A percentile compares a stretch with the other conserved stretches of the same genome.
These are phyloP conservation scores for Boulengeromyrus knoepffleri DNA, from an alignment of 2,113 vertebrate species.

Conservation along the genomic window DNA sequence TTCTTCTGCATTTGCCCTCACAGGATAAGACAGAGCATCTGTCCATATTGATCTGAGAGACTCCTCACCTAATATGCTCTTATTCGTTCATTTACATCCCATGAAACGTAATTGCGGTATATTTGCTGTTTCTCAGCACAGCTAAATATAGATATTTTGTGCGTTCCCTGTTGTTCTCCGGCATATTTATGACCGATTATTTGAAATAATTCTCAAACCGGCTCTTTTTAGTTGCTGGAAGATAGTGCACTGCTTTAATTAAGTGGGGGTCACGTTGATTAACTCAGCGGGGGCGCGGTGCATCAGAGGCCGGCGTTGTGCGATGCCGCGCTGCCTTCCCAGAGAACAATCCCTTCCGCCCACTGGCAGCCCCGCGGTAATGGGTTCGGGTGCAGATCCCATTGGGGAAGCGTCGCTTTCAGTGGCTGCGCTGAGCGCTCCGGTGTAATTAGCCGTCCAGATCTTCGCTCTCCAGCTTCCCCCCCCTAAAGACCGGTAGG, in stretches of 20 bases:
- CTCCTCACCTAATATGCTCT: constrained; percentile 21
- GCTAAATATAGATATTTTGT: constrained; percentile 50
- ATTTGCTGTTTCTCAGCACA: constrained; percentile 25
- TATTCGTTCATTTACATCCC: constrained; percentile 20
- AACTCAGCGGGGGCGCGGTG: constrained; percentile 56
- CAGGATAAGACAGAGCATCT: neutral
- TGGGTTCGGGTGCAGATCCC: constrained; percentile 7
- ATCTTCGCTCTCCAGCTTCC: neutral
- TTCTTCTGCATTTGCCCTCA: neutral
- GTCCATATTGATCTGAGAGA: neutral
- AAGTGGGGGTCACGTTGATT: constrained; percentile 66
- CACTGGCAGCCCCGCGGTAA: constrained; percentile 19
- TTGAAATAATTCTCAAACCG: constrained; percentile 58
- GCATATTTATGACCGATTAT: constrained; percentile 63
- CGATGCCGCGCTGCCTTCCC: constrained; percentile 17
- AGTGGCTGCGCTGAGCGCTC: constrained; percentile 33
- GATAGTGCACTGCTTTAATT: constrained; percentile 67
- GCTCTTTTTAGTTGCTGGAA: constrained; percentile 44
- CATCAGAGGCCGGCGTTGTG: constrained; percentile 47
- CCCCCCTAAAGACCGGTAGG: constrained; percentile 16
- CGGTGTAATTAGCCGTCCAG: constrained; percentile 33
- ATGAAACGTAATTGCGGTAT: constrained; percentile 21
- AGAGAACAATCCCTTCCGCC: constrained; percentile 25
- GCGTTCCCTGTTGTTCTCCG: constrained; percentile 50
- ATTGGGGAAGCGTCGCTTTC: constrained; percentile 24